phyloP scores from a whole-genome alignment of 2,797 vertebrate species.

The Phoxinus dragarum region DNA sequence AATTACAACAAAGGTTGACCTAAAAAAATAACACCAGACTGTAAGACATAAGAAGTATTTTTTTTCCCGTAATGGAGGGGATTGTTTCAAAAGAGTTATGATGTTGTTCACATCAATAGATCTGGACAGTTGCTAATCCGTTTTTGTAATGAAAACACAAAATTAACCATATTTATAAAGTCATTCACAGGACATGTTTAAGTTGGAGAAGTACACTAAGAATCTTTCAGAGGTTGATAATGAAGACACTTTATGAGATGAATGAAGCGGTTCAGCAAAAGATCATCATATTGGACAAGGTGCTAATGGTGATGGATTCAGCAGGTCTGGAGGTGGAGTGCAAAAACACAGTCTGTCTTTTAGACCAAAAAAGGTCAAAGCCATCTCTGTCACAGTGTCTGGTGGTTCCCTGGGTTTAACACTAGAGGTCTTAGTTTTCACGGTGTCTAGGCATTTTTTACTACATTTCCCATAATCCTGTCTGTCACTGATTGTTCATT shows the following conservation, averaged over 20 bases:
- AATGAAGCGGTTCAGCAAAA: not conserved
- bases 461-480: too few relatives aligned
- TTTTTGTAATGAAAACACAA: not conserved
- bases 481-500: too few relatives aligned
- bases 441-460: too few relatives aligned
- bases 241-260: not conserved
- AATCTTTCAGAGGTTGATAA: slow-evolving; percentile 7
- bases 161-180: not conserved
- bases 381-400: too few relatives aligned
- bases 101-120: slow-evolving; percentile 9
- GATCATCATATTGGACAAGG: not conserved
- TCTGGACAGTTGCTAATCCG: not conserved
- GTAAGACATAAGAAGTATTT: slow-evolving; percentile 18
- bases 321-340: not conserved
- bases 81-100: slow-evolving; percentile 19
- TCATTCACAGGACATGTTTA: slow-evolving; percentile 8
- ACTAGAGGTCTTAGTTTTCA: too few relatives aligned
- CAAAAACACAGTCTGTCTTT: not conserved
- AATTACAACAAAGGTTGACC: slow-evolving; percentile 30
- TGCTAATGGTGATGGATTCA: slow-evolving; percentile 18
- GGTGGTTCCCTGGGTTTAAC: too few relatives aligned
- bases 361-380: slow-evolving; percentile 1
- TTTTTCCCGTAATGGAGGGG: not conserved
- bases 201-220: not conserved
- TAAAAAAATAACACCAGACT: slow-evolving; percentile 27